Percentiles rank a stretch among this genome's conserved stretches.
Evolutionary conservation across 2,888 invertebrate species (phyloP).

Genomic region (Lasioglossum lativentre): DNA sequence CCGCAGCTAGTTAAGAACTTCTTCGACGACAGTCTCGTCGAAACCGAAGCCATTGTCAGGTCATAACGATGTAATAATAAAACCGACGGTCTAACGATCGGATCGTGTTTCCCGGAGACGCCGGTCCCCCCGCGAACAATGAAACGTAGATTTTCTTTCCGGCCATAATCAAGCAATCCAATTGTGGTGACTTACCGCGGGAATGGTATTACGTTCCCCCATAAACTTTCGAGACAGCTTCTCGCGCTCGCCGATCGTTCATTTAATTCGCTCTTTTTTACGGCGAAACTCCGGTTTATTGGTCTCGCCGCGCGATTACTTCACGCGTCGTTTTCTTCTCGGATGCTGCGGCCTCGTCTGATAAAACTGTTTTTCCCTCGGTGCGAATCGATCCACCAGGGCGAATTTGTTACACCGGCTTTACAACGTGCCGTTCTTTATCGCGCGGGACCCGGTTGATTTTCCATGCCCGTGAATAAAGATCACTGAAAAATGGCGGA

Average conservation of each 20-base stretch:
- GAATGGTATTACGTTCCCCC: slow-evolving; percentile 56
- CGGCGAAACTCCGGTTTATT: slow-evolving; percentile 45
- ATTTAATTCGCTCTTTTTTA: slow-evolving; percentile 49
- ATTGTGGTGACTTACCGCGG: slow-evolving; percentile 52
- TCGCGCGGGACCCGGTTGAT: slow-evolving; percentile 12
- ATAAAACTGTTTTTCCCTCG: neutral
- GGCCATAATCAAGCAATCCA: slow-evolving; percentile 71
- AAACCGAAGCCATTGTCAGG: slow-evolving; percentile 70
- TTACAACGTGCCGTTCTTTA: slow-evolving; percentile 22
- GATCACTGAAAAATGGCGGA: slow-evolving; percentile 35
- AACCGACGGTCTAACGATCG: slow-evolving; percentile 71
- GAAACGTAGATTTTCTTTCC: slow-evolving; percentile 71
- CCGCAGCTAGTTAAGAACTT: slow-evolving; percentile 71
- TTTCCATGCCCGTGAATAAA: slow-evolving; percentile 43
- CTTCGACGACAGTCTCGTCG: slow-evolving; percentile 62
- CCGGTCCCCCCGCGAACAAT: slow-evolving; percentile 66
- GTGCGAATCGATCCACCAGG: slow-evolving; percentile 12
- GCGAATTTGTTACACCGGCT: slow-evolving; percentile 16
- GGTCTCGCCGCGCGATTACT: slow-evolving; percentile 21
- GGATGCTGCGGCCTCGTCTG: neutral
- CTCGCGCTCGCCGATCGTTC: slow-evolving; percentile 56
- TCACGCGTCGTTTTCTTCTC: slow-evolving; percentile 8
- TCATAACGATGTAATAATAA: slow-evolving; percentile 74
- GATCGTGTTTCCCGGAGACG: slow-evolving; percentile 71
- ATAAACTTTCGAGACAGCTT: slow-evolving; percentile 70